Percentiles rank a stretch among this genome's conserved stretches.
Conservation (phyloP, 2,888 invertebrate genomes). For the Sialis lutaria region DNA sequence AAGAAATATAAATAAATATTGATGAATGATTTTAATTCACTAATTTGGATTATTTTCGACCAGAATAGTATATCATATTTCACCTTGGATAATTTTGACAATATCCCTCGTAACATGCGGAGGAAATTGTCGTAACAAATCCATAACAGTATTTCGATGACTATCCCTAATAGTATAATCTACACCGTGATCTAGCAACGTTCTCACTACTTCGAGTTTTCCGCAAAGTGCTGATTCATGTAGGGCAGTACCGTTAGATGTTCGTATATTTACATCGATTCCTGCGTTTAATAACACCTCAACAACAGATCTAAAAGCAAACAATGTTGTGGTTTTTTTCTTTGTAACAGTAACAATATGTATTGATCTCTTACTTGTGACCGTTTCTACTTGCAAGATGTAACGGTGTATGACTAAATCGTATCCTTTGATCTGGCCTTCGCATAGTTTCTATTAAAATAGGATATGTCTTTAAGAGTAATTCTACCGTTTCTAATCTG, state of each 20-base stretch:
- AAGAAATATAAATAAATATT: no score
- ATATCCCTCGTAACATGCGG: conserved; percentile 77
- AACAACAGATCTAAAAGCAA: conserved; percentile 51
- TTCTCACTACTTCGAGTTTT: conserved; percentile 71
- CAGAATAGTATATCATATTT: conserved; percentile 11
- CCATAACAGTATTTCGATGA: conserved; percentile 68
- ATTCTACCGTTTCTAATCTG: conserved; percentile 74
- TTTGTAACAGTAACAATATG: neutral
- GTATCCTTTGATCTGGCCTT: conserved; percentile 28
- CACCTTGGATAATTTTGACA: conserved; percentile 68
- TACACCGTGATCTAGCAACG: conserved; percentile 64
- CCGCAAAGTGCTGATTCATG: conserved; percentile 90
- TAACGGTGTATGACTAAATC: conserved; percentile 67
- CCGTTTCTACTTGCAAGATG: conserved; percentile 89
- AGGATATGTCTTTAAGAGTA: conserved; percentile 68
- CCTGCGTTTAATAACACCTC: conserved; percentile 67
- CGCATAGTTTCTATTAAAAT: conserved; percentile 61
- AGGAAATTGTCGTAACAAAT: conserved; percentile 75
- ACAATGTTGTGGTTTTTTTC: conserved; percentile 1
- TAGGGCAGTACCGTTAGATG: conserved; percentile 74
- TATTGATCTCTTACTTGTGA: conserved; percentile 49
- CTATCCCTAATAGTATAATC: conserved; percentile 65
- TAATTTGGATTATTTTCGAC: no score
- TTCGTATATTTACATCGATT: conserved; percentile 72
- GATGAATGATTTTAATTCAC: no score